phyloP scores from a whole-genome alignment of 2,797 vertebrate species.

The Muscicapa striata region DNA sequence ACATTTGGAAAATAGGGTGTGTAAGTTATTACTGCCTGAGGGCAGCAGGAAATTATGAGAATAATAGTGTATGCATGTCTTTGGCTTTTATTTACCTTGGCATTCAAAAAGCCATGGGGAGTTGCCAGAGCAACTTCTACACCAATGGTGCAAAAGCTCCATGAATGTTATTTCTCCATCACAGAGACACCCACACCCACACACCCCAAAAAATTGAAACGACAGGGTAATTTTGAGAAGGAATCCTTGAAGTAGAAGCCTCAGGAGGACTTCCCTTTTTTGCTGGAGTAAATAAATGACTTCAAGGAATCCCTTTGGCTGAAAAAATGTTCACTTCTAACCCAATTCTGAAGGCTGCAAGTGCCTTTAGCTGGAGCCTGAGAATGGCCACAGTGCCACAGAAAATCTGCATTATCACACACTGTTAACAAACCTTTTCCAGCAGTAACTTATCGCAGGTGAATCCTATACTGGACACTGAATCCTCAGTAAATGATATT shows the following conservation, averaged over 20 bases:
- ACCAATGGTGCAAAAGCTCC: neutral
- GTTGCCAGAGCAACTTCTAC: slow-evolving; percentile 51
- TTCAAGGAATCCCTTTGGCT: neutral
- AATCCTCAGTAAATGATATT: neutral
- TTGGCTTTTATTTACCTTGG: slow-evolving; percentile 71
- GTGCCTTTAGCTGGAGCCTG: neutral
- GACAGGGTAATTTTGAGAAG: neutral
- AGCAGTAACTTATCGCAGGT: neutral
- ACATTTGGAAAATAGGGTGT: slow-evolving; percentile 71
- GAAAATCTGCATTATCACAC: neutral
- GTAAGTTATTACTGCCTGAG: slow-evolving; percentile 64
- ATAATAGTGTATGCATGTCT: slow-evolving; percentile 41
- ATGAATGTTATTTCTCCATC: neutral
- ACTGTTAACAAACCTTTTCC: neutral
- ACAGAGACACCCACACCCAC: neutral
- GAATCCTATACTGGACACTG: neutral
- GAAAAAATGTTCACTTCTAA: neutral
- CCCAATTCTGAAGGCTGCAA: neutral
- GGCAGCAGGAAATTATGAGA: slow-evolving; percentile 70
- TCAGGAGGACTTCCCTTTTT: neutral
- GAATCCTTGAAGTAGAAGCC: neutral
- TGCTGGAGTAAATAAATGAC: neutral
- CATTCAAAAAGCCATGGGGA: neutral
- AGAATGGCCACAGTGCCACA: neutral
- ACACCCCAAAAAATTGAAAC: neutral